phyloP scores from a whole-genome alignment of 1,140 invertebrate genomes.

The Babylonia areolata region DNA sequence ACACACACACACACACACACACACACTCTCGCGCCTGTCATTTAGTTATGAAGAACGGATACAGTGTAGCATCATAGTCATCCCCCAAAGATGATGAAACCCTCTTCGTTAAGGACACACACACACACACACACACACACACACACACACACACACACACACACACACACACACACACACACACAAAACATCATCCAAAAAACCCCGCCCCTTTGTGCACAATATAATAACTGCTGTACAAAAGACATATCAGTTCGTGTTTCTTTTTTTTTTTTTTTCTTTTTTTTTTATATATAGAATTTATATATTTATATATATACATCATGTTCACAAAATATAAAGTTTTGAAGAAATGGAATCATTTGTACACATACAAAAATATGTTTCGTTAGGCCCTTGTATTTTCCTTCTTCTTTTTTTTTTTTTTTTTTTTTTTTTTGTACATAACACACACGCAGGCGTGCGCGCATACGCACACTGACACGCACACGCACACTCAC shows the following conservation, averaged over 20 bases:
- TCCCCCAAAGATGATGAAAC: too few species aligned
- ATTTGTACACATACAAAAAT: background rate
- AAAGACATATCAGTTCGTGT: background rate
- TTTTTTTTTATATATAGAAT: background rate
- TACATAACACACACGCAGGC: too few species aligned
- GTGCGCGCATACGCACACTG: too few species aligned
- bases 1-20: background rate
- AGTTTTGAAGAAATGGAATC: background rate
- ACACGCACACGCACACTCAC: too few species aligned
- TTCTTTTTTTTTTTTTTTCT: background rate
- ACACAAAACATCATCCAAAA: background rate
- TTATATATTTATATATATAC: background rate
- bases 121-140: slow-evolving; percentile 12
- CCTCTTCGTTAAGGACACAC: too few species aligned
- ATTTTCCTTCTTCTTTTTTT: too few species aligned
- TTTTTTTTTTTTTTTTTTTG: too few species aligned
- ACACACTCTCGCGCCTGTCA: background rate
- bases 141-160: slow-evolving; percentile 21
- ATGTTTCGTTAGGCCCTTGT: too few species aligned
- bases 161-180: slow-evolving; percentile 21
- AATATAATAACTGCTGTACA: background rate
- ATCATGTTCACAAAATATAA: background rate
- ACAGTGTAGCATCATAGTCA: too few species aligned
- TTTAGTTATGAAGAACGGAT: too few species aligned
- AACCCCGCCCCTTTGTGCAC: background rate